phyloP scores from a whole-genome alignment of 1,140 invertebrate genomes.

The Oncopodura yosiiana region DNA sequence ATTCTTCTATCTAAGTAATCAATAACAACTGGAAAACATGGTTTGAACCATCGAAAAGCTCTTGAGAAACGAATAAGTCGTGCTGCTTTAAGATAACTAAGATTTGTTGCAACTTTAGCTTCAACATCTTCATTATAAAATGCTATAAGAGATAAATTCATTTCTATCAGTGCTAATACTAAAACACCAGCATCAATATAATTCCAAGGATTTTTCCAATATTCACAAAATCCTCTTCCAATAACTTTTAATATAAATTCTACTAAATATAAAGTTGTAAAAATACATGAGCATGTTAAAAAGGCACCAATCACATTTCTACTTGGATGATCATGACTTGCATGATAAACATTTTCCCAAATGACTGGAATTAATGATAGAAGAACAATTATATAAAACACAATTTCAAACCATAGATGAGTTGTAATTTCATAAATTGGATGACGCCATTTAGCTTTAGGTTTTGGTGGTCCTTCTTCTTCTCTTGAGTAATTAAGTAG shows the following conservation, averaged over 20 bases:
- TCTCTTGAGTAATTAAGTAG: not conserved
- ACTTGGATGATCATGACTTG: not conserved
- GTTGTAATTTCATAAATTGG: not conserved
- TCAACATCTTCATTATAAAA: not conserved
- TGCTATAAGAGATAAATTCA: not conserved
- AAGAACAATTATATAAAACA: constrained; percentile 21
- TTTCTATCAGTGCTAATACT: constrained; percentile 8
- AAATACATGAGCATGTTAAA: not conserved
- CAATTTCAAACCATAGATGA: constrained; percentile 24
- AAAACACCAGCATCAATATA: constrained; percentile 9
- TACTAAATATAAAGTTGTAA: constrained; percentile 16
- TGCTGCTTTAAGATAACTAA: too few relatives aligned
- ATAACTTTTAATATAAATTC: constrained; percentile 19
- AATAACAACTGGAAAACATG: too few relatives aligned
- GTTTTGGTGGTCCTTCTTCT: constrained; percentile 1
- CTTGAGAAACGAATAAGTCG: too few relatives aligned
- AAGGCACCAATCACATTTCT: too few relatives aligned
- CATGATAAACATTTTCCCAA: constrained; percentile 13
- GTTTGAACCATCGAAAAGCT: too few relatives aligned
- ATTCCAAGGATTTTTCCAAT: constrained; percentile 13
- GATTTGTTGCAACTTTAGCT: too few relatives aligned
- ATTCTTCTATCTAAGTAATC: not conserved
- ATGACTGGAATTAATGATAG: constrained; percentile 22
- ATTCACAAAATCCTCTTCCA: not conserved
- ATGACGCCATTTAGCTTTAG: not conserved